These are phyloP conservation scores for Dromococcyx pavoninus DNA, from an alignment of 2,797 vertebrate genomes.

Conservation along the genomic window DNA sequence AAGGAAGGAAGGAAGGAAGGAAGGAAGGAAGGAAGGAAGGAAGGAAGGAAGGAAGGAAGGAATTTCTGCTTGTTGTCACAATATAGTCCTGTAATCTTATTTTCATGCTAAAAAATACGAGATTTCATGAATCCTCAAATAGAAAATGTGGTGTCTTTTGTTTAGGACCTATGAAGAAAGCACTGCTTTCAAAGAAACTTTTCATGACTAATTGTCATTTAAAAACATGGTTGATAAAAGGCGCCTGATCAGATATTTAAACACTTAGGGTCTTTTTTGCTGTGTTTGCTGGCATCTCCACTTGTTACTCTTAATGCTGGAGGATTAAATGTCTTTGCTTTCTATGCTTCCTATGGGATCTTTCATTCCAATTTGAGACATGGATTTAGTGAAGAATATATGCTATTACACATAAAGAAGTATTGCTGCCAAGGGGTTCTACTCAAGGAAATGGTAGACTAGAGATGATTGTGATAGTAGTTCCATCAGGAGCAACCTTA, in stretches of 20 bases:
- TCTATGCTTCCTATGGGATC: background rate
- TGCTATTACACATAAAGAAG: background rate
- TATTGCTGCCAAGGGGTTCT: background rate
- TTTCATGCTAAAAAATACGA: background rate
- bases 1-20: too few relatives aligned
- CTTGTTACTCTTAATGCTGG: background rate
- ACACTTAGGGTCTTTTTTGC: background rate
- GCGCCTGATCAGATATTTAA: conserved; percentile 6
- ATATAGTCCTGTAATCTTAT: background rate
- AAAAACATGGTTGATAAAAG: background rate
- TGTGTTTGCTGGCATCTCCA: background rate
- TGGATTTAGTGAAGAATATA: conserved; percentile 9
- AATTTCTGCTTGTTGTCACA: background rate
- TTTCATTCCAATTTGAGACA: background rate
- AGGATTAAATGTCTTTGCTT: conserved; percentile 5
- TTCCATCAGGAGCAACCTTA: background rate
- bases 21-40: too few relatives aligned
- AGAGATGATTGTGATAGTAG: background rate
- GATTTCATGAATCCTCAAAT: background rate
- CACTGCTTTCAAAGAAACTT: background rate
- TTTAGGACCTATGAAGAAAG: background rate
- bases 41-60: too few relatives aligned
- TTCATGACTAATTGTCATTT: background rate
- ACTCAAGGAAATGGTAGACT: background rate
- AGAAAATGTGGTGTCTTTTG: background rate